Evolutionary conservation across 2,888 invertebrate species (phyloP).

Genomic region (Conus canariensis): DNA sequence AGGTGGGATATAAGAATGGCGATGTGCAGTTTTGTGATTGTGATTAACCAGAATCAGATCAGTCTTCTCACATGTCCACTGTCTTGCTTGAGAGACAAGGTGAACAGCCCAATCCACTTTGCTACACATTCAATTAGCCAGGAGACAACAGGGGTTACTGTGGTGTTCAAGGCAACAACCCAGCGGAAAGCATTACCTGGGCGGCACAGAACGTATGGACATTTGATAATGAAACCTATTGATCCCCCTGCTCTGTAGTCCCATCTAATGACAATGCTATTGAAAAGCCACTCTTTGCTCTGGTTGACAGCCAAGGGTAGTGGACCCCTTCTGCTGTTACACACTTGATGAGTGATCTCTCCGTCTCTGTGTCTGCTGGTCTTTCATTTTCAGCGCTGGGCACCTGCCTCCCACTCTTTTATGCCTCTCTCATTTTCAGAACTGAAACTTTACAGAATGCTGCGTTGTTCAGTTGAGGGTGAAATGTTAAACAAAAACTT

Average conservation of each 20-base stretch:
- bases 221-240: conserved; percentile 16
- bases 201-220: not conserved
- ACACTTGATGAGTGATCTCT: not conserved
- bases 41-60: too few species aligned
- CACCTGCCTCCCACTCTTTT: too few species aligned
- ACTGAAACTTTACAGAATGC: too few species aligned
- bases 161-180: not conserved
- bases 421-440: too few species aligned
- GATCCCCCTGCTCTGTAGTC: not conserved
- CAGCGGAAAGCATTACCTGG: not conserved
- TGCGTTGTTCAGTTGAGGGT: too few species aligned
- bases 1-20: too few species aligned
- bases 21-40: too few species aligned
- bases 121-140: not conserved
- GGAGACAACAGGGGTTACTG: not conserved
- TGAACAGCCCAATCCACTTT: not conserved
- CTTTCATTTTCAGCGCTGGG: not conserved
- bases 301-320: not conserved
- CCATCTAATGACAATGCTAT: not conserved
- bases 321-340: not conserved
- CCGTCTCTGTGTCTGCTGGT: not conserved
- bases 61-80: not conserved
- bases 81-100: not conserved
- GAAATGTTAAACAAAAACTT: too few species aligned
- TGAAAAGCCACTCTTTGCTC: not conserved